A percentile compares a stretch with the other conserved stretches of the same genome.
These are phyloP conservation scores for Sapayoa aenigma DNA, from an alignment of 2,113 vertebrate genomes.

Conservation along the genomic window DNA sequence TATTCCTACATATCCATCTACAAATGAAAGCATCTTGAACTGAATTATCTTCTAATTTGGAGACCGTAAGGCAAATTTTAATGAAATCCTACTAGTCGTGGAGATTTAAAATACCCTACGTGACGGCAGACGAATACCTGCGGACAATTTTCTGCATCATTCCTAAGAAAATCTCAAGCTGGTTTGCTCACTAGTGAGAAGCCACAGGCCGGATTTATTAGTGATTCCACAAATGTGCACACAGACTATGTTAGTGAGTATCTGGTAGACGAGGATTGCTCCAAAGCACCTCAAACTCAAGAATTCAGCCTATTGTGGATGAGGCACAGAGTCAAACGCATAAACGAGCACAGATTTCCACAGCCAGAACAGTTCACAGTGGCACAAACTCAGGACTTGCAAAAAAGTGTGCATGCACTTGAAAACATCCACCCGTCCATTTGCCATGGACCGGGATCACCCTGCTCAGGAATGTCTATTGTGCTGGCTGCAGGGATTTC, in stretches of 20 bases:
- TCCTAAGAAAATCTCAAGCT: neutral
- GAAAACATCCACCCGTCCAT: neutral
- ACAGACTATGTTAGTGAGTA: rapidly evolving
- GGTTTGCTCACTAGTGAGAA: neutral
- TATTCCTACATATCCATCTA: neutral
- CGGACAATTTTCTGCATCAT: neutral
- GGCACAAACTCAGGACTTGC: neutral
- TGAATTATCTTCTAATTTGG: neutral
- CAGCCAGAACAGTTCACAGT: neutral
- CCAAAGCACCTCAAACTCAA: neutral
- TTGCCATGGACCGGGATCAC: neutral
- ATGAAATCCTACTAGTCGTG: neutral
- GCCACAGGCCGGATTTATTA: neutral
- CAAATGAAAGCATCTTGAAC: neutral
- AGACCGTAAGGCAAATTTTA: neutral
- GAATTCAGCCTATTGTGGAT: neutral
- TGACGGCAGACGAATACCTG: neutral
- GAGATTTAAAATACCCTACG: neutral
- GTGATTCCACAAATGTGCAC: neutral
- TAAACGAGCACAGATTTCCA: neutral
- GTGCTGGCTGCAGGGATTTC: neutral
- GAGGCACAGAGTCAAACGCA: neutral
- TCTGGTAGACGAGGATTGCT: neutral
- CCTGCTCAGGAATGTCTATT: neutral
- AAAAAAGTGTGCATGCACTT: neutral